Evolutionary conservation across 2,888 invertebrate genomes (phyloP).

Genomic region (Prosapia bicincta): DNA sequence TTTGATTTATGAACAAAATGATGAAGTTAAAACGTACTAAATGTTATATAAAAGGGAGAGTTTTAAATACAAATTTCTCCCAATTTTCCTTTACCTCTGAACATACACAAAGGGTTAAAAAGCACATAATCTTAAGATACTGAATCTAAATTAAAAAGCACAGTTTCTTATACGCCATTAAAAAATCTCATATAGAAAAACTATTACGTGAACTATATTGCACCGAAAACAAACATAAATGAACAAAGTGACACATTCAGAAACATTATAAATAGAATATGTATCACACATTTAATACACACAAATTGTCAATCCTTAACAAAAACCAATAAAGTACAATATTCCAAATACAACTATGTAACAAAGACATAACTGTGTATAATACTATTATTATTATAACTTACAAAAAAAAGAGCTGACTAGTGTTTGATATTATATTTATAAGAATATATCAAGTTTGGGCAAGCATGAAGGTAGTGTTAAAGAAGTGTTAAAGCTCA

Average conservation of each 20-base stretch:
- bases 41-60: too few relatives aligned
- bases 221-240: not conserved
- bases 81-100: not conserved
- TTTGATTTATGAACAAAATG: too few relatives aligned
- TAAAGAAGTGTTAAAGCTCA: not conserved
- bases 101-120: not conserved
- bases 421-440: not conserved
- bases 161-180: not conserved
- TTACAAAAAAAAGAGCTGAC: not conserved
- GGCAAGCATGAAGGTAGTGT: not conserved
- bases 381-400: not conserved
- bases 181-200: not conserved
- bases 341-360: not conserved
- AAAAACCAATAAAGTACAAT: not conserved
- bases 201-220: not conserved
- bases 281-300: not conserved
- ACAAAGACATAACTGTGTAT: not conserved
- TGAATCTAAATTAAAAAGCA: not conserved
- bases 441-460: not conserved
- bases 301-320: not conserved
- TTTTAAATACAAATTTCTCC: too few relatives aligned
- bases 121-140: not conserved
- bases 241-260: not conserved
- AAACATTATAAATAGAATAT: not conserved
- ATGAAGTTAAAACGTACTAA: too few relatives aligned